Base-by-base conservation (phyloP, 2,888 invertebrate genomes). In the Morpho helenor region DNA sequence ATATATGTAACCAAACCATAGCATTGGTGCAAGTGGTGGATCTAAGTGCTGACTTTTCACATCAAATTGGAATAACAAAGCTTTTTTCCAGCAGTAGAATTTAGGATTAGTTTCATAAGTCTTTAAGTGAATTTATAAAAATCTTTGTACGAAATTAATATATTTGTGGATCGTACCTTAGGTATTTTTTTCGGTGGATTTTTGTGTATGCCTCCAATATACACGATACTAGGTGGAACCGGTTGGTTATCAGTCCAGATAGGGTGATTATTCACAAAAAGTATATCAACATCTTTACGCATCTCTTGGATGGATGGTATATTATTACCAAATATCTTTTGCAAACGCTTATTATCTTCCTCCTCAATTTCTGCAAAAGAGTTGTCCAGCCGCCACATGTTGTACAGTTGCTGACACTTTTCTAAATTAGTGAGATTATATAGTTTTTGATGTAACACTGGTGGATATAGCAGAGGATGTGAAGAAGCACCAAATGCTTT, bases 131-230 rank as follows among this genome's bases (percentile, higher is more conserved):
- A 31, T 31, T 31, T 31, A 5, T 31, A 31, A 31, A 0, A 31
- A 31, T 31, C 31, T 31, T 3, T 31, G 4, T 31, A 3, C 31
- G 5, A 31, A 5, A 31, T 31, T 2, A 31, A 31, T 31, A 31
- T 31, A 31, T 31, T 31, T 5, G 5, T 2, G 31, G 5, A 46
- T 40, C 53, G 43, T 55, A 63, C 63, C 58, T 59, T 62, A 6
- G 88, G 84, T 45, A 91, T 67, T 22, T 79, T 70, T 55, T 80
- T 76, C 6, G 74, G 60, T 9, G 74, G 73, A 8, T 73, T 76
- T 16, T 82, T 70, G 61, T 88, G 90, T 44, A 84, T 64, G 2
- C 87, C 87, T 49, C 89, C 87, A 52, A 87, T 75, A 54, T 79
- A 77, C 0, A 89, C 62, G 3, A 87, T 71, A 56, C 74, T 77